Evolutionary conservation across 2,797 vertebrate species (phyloP).

Genomic region (Ptychadena robeensis): DNA sequence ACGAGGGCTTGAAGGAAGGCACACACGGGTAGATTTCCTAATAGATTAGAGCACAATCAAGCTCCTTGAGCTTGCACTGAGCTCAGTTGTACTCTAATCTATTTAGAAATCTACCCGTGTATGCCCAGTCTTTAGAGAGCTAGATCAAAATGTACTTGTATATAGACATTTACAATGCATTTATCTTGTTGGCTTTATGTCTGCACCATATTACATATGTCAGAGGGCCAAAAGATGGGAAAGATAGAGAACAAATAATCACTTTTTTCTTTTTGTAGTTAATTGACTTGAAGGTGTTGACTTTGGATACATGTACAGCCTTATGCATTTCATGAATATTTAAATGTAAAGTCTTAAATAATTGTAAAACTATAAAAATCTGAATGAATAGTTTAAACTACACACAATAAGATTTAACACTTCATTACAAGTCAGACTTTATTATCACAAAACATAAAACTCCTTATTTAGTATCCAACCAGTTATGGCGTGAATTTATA

Average conservation of each 20-base stretch:
- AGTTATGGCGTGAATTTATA: no score
- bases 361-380: background rate
- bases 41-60: no score
- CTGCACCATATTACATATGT: background rate
- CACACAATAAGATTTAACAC: background rate
- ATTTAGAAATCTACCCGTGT: no score
- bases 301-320: background rate
- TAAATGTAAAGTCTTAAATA: conserved; percentile 1
- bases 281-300: background rate
- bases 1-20: no score
- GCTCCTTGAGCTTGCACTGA: no score
- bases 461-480: no score
- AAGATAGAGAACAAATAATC: background rate
- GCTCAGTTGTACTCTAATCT: no score
- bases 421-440: conserved; percentile 1
- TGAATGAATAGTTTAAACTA: background rate
- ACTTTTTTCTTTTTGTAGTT: background rate
- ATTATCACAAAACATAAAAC: conserved; percentile 7
- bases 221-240: background rate
- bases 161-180: no score
- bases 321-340: background rate
- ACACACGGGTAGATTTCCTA: no score
- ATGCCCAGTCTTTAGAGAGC: no score
- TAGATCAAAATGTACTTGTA: no score
- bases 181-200: background rate